phyloP scores from a whole-genome alignment of 2,113 vertebrate genomes.

The Haemorhous mexicanus region DNA sequence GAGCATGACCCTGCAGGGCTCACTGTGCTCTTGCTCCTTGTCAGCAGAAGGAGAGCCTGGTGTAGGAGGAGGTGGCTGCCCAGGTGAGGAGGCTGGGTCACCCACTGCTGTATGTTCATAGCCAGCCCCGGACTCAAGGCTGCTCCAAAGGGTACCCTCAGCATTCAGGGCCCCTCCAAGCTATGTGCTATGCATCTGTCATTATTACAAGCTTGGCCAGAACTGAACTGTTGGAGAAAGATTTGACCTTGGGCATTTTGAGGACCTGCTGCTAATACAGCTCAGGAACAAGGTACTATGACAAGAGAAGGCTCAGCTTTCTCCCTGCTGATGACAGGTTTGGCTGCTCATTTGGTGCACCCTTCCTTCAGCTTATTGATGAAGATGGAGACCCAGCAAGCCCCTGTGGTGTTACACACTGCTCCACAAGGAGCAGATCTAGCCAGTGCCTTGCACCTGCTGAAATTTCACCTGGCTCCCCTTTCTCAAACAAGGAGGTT shows the following conservation, averaged over 20 bases:
- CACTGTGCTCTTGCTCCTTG: background rate
- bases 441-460: background rate
- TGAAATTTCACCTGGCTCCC: background rate
- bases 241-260: background rate
- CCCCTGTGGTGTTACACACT: too few species aligned
- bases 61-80: background rate
- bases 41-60: background rate
- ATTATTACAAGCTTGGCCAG: background rate
- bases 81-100: background rate
- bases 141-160: background rate
- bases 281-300: background rate
- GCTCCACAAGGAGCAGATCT: background rate
- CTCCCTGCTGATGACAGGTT: background rate
- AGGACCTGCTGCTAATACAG: background rate
- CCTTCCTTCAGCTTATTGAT: background rate
- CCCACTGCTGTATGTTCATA: fast-evolving
- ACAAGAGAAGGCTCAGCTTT: background rate
- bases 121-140: fast-evolving
- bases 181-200: background rate
- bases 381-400: background rate
- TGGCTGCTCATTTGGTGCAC: background rate
- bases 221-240: background rate
- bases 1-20: background rate
- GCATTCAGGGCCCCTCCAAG: background rate
- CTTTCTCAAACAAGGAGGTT: background rate